Conservation (phyloP, 2,888 invertebrate genomes). For the Strigamia crassipes region DNA sequence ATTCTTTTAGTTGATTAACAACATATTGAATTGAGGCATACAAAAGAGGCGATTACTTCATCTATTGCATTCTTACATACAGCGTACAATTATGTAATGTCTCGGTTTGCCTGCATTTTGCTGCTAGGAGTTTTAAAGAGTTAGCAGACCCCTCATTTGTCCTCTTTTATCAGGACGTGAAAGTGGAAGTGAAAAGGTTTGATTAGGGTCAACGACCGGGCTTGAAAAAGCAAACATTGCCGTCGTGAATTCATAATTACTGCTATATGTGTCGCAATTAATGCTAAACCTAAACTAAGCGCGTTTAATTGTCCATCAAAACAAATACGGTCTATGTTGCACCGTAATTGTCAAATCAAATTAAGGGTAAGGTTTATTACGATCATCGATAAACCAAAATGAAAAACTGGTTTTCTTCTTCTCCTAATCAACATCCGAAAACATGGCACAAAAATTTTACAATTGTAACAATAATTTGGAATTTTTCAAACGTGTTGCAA, state of each 20-base stretch:
- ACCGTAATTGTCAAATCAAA: too few relatives aligned
- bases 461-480: too few relatives aligned
- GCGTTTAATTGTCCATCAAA: too few relatives aligned
- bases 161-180: slow-evolving; percentile 29
- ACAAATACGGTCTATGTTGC: too few relatives aligned
- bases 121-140: too few relatives aligned
- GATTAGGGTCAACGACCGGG: slow-evolving; percentile 37
- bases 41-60: neutral
- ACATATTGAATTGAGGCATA: neutral
- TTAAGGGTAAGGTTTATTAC: too few relatives aligned
- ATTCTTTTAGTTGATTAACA: neutral
- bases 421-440: too few relatives aligned
- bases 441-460: too few relatives aligned
- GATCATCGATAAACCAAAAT: neutral
- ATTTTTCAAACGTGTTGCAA: neutral
- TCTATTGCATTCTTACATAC: neutral
- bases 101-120: neutral
- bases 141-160: neutral
- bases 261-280: neutral
- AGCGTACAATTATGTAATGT: neutral
- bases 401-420: neutral
- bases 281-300: neutral
- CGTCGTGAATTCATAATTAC: neutral
- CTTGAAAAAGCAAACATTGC: slow-evolving; percentile 32
- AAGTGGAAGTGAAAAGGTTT: slow-evolving; percentile 41